Conservation (phyloP, 1,140 invertebrate genomes). For the Nasonia vitripennis region DNA sequence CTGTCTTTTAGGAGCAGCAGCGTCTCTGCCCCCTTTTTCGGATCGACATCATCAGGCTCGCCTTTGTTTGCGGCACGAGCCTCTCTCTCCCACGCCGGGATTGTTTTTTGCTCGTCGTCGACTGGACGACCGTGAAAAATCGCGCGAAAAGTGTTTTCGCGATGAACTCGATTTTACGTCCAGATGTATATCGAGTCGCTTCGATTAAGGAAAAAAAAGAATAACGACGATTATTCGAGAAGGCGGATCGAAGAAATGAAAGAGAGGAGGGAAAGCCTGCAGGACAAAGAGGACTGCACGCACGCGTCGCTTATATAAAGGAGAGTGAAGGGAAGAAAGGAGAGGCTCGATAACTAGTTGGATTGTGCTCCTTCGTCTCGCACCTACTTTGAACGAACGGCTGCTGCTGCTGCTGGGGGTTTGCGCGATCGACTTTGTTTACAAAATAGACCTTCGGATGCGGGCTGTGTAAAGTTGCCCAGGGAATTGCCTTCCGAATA, state of each 20-base stretch:
- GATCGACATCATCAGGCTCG: background rate
- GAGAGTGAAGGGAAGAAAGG: background rate
- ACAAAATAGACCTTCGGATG: background rate
- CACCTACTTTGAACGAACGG: background rate
- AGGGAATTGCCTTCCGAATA: no score
- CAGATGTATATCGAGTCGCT: no score
- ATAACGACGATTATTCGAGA: no score
- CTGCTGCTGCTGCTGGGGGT: background rate
- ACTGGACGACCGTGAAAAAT: no score
- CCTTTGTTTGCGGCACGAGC: background rate
- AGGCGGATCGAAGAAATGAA: background rate
- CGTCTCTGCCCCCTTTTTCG: background rate
- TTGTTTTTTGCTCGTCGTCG: background rate
- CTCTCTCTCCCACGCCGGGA: background rate
- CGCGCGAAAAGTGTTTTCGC: no score
- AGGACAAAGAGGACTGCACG: background rate
- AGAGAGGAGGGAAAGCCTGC: background rate
- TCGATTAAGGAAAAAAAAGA: no score
- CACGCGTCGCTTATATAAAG: no score
- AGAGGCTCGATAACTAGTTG: background rate
- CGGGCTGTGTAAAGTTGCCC: no score
- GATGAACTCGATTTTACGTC: no score
- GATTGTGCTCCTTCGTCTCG: background rate
- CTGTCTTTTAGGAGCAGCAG: background rate
- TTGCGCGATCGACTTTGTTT: conserved; percentile 2